Evolutionary conservation across 2,797 vertebrate species (phyloP), one percentile per base, ranked within the genome.

Genomic region (Anguilla pacifica): DNA sequence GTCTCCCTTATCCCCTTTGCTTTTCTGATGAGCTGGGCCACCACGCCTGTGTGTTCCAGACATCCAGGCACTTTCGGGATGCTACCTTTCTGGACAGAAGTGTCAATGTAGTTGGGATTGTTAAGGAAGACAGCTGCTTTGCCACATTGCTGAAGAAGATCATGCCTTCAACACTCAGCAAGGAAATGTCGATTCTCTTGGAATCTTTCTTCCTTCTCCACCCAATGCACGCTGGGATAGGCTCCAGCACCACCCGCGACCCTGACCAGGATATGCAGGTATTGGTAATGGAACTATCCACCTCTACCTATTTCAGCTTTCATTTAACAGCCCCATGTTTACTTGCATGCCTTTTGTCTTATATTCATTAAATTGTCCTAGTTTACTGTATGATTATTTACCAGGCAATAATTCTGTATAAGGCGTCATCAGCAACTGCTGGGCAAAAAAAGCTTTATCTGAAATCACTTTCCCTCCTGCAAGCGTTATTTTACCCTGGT

Each of bases 401-500:
- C 57, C 74, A 57, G 59, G 28, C 6, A 43, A 25, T 19, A 81
- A 59, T 46, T 28, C 6, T 51, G n/a, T 25, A 39, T 59, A 31
- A 46, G 28, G 51, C 79, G 10, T 74, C 51, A 46, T 57, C 84
- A 72, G 59, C 35, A 74, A 43, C 9, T 82, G 61, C 51, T 79
- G 46, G 79, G 85, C 53, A 57, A 77, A 51, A 72, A 85, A 35
- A 59, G 28, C 85, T 17, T 86, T 86, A 35, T 70, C 77, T 83
- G 59, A 83, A 70, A 83, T 70, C 51, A 35, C 39, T 82, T 28
- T 81, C 57, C 35, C 84, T 64, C 15, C 83, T 59, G 51, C 11
- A 19, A 79, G 39, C 28, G 17, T 6, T 25, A 83, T 87, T 87
- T 83, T 83, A 13, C 43, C 81, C 43, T 17, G 19, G 53, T 82